A percentile compares a stretch with the other conserved stretches of the same genome.
Evolutionary conservation across 2,888 invertebrate genomes (phyloP).

Genomic region (Catonia carolina): DNA sequence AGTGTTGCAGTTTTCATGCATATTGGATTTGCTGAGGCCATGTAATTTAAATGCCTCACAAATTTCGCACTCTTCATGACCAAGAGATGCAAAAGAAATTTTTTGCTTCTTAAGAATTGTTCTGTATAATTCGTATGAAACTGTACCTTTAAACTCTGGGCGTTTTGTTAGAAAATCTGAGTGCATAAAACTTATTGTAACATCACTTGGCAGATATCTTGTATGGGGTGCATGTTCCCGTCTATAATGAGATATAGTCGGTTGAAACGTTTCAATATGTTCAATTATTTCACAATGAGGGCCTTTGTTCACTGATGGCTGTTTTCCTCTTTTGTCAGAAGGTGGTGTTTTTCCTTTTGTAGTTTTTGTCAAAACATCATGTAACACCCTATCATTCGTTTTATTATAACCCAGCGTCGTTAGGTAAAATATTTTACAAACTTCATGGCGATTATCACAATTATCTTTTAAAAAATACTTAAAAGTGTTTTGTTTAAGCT

Average conservation of each 20-base stretch:
- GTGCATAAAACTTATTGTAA: constrained; percentile 18
- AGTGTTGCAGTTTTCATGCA: not conserved
- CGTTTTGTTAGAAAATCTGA: constrained; percentile 15
- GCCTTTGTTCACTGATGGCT: constrained; percentile 7
- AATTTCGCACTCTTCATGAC: not conserved
- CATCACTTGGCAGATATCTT: constrained; percentile 28
- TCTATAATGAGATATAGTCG: constrained; percentile 30
- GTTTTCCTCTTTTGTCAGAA: constrained; percentile 19
- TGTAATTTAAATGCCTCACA: not conserved
- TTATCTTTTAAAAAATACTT: constrained; percentile 12
- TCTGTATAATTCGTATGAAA: constrained; percentile 21
- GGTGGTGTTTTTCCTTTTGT: constrained; percentile 17
- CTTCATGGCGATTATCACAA: constrained; percentile 5
- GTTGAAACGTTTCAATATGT: constrained; percentile 28
- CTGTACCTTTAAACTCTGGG: constrained; percentile 13
- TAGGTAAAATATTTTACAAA: constrained; percentile 20
- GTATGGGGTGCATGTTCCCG: constrained; percentile 30
- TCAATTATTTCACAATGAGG: constrained; percentile 19
- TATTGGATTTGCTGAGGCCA: constrained; percentile 6
- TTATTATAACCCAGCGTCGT: constrained; percentile 21
- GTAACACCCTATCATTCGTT: constrained; percentile 18
- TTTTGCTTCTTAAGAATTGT: constrained; percentile 12
- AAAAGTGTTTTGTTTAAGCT: not conserved
- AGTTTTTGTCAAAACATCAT: constrained; percentile 12
- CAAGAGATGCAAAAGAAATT: constrained; percentile 20